Percentiles rank a stretch among this genome's conserved stretches.
Conservation (phyloP, 2,797 vertebrate species). For the Hydrocynus forskahlii region DNA sequence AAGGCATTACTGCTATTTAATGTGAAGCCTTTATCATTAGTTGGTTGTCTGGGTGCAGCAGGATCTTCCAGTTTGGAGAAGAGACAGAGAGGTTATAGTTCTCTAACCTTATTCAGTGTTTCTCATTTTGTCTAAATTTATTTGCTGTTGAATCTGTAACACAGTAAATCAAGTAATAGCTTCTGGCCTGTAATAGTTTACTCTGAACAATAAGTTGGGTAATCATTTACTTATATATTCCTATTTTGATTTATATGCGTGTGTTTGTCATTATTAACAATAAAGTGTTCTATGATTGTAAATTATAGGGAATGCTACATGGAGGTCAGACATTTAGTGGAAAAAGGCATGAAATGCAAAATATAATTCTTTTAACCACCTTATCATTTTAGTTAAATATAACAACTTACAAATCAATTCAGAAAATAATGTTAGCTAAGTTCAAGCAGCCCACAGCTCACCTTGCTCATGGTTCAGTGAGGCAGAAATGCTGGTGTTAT, state of each 20-base stretch:
- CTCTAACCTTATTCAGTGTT: background rate
- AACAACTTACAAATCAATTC: constrained; percentile 57
- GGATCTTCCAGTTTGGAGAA: background rate
- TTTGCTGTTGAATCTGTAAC: background rate
- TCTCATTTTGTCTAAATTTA: background rate
- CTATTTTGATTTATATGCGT: background rate
- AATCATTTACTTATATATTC: too few species aligned
- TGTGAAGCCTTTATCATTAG: background rate
- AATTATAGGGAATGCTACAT: background rate
- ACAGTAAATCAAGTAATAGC: background rate
- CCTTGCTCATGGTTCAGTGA: background rate
- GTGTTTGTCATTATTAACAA: background rate
- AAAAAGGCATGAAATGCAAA: too few species aligned
- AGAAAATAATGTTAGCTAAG: constrained; percentile 73
- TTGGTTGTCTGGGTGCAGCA: background rate
- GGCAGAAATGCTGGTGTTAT: constrained; percentile 47
- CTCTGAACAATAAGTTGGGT: too few species aligned
- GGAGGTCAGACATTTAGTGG: background rate
- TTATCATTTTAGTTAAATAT: too few species aligned
- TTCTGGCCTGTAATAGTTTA: background rate
- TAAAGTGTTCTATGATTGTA: background rate
- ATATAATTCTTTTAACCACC: too few species aligned
- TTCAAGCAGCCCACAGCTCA: constrained; percentile 69
- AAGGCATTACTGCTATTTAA: background rate
- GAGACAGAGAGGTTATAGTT: background rate